Evolutionary conservation across 92 coral and sea anemone species (phyloP).

Genomic region (Parazoanthus swiftii): DNA sequence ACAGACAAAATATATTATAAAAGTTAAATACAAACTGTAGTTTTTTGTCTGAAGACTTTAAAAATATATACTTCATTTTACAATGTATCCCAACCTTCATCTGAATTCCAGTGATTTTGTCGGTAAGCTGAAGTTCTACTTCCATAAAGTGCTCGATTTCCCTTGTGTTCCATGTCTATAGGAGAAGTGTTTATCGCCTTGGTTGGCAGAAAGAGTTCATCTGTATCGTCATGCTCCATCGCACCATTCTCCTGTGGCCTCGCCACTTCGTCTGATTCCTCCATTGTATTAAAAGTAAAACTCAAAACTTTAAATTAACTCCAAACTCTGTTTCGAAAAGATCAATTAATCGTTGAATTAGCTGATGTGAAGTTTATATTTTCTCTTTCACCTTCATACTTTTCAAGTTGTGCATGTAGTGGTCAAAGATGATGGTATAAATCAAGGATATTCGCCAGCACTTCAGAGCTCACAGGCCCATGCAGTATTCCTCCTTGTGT

Average conservation of each 20-base stretch:
- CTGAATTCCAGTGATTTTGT: slow-evolving; percentile 64
- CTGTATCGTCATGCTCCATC: slow-evolving; percentile 21
- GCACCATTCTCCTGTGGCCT: slow-evolving; percentile 4
- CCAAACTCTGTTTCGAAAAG: not conserved
- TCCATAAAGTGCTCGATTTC: slow-evolving; percentile 18
- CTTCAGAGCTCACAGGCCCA: not conserved
- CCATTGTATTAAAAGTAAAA: not conserved
- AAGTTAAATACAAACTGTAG: too few species aligned
- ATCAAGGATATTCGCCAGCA: not conserved
- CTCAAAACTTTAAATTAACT: slow-evolving; percentile 1
- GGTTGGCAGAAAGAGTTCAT: slow-evolving; percentile 20
- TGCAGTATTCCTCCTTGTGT: not conserved
- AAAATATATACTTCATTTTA: not conserved
- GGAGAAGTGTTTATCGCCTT: not conserved
- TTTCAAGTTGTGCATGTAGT: not conserved
- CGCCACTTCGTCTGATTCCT: slow-evolving; percentile 25
- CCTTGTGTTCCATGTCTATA: slow-evolving; percentile 1
- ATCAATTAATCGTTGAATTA: not conserved
- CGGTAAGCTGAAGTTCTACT: slow-evolving; percentile 31
- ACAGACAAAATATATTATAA: too few species aligned
- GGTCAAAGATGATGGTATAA: not conserved
- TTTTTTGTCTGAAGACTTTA: not conserved
- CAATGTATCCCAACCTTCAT: slow-evolving; percentile 51
- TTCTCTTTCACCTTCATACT: not conserved
- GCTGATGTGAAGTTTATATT: not conserved